A percentile compares a stretch with the other conserved stretches of the same genome.
Evolutionary conservation across 2,888 invertebrate species (phyloP).

Genomic region (Lampropteryx suffumata): DNA sequence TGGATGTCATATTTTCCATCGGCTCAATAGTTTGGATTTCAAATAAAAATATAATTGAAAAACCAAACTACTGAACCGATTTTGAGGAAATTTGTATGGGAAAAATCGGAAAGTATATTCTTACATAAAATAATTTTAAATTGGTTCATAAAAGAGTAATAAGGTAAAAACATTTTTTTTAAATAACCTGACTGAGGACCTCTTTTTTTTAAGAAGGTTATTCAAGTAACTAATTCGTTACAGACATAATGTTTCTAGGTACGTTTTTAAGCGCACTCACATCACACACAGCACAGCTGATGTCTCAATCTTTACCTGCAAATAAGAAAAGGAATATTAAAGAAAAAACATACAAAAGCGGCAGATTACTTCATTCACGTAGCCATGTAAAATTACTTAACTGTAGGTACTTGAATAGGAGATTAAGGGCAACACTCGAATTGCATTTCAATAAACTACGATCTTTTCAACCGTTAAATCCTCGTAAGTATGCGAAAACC

Average conservation of each 20-base stretch:
- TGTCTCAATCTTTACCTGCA: conserved; percentile 52
- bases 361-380: conserved; percentile 26
- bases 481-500: conserved; percentile 20
- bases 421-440: conserved; percentile 42
- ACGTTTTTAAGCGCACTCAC: conserved; percentile 14
- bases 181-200: too few relatives aligned
- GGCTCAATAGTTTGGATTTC: too few relatives aligned
- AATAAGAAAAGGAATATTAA: conserved; percentile 41
- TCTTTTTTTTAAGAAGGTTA: too few relatives aligned
- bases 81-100: too few relatives aligned
- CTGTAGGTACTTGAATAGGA: conserved; percentile 38
- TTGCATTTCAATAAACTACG: conserved; percentile 37
- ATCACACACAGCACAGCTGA: conserved; percentile 27
- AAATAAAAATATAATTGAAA: too few relatives aligned
- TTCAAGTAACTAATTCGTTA: conserved; percentile 19
- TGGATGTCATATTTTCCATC: too few relatives aligned
- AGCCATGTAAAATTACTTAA: conserved; percentile 50
- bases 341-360: conserved; percentile 28
- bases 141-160: too few relatives aligned
- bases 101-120: too few relatives aligned
- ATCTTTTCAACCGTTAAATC: conserved; percentile 40
- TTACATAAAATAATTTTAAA: too few relatives aligned
- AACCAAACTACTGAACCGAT: too few relatives aligned
- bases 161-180: too few relatives aligned
- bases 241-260: too few relatives aligned